phyloP scores from a whole-genome alignment of 1,140 invertebrate genomes.

The Gryllus bimaculatus region DNA sequence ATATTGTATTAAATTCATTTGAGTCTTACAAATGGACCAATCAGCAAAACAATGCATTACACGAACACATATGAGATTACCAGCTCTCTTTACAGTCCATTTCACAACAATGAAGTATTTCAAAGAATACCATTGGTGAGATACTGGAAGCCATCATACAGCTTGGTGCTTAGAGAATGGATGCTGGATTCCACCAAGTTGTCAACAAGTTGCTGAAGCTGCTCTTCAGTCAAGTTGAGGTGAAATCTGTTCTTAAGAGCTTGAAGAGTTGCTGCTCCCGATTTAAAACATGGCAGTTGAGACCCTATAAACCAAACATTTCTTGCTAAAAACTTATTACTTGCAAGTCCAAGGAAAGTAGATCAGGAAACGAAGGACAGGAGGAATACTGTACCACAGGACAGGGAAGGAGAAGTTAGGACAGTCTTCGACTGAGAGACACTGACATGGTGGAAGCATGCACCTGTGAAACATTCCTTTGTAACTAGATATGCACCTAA shows the following conservation, averaged over 20 bases:
- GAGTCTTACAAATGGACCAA: not conserved
- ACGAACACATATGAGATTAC: not conserved
- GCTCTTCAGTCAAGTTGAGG: conserved; percentile 87
- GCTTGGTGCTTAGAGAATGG: conserved; percentile 91
- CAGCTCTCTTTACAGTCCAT: not conserved
- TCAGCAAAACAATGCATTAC: not conserved
- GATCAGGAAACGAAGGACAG: not conserved
- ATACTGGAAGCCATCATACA: conserved; percentile 99
- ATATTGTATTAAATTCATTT: not conserved
- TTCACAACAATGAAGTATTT: not conserved
- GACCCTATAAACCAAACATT: conserved; percentile 56
- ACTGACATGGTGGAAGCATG: not conserved
- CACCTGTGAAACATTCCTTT: conserved; percentile 4
- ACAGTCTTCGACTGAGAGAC: not conserved
- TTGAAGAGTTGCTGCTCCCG: conserved; percentile 70
- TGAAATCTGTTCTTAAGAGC: conserved; percentile 89
- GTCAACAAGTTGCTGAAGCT: conserved; percentile 85
- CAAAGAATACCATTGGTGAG: conserved; percentile 93
- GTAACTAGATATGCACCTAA: conserved; percentile 1
- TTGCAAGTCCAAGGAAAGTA: not conserved
- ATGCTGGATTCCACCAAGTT: conserved; percentile 88
- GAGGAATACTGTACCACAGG: not conserved
- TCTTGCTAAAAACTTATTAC: no score
- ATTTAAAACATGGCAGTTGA: conserved; percentile 92
- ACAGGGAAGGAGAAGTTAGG: not conserved